These are phyloP conservation scores for Mixornis gularis DNA, from an alignment of 2,113 vertebrate species.

Conservation along the genomic window DNA sequence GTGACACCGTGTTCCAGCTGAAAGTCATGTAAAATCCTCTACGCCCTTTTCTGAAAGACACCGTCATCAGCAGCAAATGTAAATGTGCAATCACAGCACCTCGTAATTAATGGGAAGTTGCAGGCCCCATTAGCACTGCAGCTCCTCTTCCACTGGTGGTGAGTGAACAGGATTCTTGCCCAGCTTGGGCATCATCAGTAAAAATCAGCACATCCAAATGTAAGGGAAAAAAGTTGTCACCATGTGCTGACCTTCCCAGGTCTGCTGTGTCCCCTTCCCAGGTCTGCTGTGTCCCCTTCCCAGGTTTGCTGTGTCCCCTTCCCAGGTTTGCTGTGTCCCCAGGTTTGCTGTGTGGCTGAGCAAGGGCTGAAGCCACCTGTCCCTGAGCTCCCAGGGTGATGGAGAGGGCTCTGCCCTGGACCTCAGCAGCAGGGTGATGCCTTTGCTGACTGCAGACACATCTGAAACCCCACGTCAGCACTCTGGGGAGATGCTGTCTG, in stretches of 20 bases:
- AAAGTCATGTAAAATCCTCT: conserved; percentile 48
- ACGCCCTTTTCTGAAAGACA: conserved; percentile 19
- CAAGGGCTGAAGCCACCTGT: background rate
- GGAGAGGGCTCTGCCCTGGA: background rate
- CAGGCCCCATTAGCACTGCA: background rate
- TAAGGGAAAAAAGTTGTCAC: background rate
- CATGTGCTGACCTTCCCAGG: background rate
- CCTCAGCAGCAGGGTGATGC: background rate
- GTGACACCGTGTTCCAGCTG: conserved; percentile 44
- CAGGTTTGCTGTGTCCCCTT: background rate
- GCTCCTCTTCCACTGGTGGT: background rate
- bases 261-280: background rate
- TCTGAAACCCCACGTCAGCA: background rate
- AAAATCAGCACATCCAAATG: background rate
- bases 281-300: no score
- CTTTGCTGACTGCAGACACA: background rate
- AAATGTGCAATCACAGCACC: conserved; percentile 37
- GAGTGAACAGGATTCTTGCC: background rate
- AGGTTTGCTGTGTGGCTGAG: background rate
- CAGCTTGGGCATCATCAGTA: background rate
- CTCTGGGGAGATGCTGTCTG: conserved; percentile 30
- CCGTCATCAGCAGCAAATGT: background rate
- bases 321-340: background rate
- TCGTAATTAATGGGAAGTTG: background rate
- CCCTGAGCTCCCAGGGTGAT: background rate